Evolutionary conservation across 2,888 invertebrate genomes (phyloP), one percentile per base, ranked within the genome.

Genomic region (Urechis unicinctus): DNA sequence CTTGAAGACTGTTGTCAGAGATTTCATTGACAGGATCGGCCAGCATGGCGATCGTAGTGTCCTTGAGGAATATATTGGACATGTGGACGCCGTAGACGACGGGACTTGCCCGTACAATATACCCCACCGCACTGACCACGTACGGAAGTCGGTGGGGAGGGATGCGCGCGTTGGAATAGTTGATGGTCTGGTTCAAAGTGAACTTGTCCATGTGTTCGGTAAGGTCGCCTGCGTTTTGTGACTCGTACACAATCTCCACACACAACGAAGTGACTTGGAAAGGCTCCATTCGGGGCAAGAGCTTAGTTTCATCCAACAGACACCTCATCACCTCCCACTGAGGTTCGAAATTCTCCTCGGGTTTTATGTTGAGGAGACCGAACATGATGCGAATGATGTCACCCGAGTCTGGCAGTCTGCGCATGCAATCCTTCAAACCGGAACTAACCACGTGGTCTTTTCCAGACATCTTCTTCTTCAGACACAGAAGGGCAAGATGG

Each of bases 1-100:
- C 58, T 48, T 63, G 61, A 17, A 63, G 46, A 22, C 52, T 54
- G 44, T 63, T 63, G 48, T 63, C 63, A 5, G 62, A 62, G n/a
- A 63, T 46, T n/a, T 45, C 53, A 41, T 63, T 55, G 22, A 58
- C 36, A 5, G 63, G 63, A 25, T 63, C 58, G 3, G 61, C 52
- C n/a, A 63, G 53, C 49, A 59, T 36, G 2, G 41, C 50, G n/a
- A 62, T 47, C 29, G 26, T 52, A 30, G 31, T 44, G 2, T 44
- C 46, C 28, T 52, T 53, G 17, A 63, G 52, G 2, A 49, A 52
- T 41, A 63, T 56, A 30, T 56, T 26, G n/a, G 61, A 41, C 50
- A 62, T 13, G 36, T 63, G 58, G 3, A 63, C 13, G 3, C 61
- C 61, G 47, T 59, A 63, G 21, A 63, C 48, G 29, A 56, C 46